Conservation (phyloP, 2,113 vertebrate species). For the Mastomys natalensis region DNA sequence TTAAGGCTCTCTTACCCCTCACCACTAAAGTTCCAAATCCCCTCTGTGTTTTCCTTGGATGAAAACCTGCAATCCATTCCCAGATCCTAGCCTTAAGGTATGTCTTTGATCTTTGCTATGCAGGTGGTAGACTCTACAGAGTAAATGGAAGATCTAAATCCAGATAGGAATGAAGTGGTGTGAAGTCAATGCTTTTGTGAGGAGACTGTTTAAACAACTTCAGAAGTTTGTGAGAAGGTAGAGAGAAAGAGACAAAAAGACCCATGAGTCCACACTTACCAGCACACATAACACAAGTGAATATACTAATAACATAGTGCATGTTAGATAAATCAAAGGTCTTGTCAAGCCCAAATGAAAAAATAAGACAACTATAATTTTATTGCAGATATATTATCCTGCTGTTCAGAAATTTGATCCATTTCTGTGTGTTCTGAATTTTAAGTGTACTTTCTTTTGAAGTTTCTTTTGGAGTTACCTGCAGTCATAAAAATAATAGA, state of each 20-base stretch:
- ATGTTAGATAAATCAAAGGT: conserved; percentile 14
- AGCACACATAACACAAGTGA: neutral
- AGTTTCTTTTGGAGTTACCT: no score
- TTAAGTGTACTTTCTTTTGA: conserved; percentile 27
- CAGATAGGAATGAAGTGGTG: neutral
- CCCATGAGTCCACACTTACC: neutral
- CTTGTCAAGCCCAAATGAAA: neutral
- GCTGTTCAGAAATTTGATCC: neutral
- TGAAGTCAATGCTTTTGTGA: neutral
- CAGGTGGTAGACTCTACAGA: neutral
- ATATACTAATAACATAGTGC: neutral
- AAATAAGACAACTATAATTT: neutral
- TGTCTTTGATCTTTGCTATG: conserved; percentile 8
- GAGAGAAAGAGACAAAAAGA: neutral
- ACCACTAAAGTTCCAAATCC: conserved; percentile 15
- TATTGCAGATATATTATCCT: neutral
- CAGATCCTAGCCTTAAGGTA: conserved; percentile 43
- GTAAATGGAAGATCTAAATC: conserved; percentile 49
- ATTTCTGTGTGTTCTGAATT: conserved; percentile 21
- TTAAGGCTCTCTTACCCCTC: neutral
- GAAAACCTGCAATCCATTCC: conserved; percentile 41
- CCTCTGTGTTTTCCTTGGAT: neutral
- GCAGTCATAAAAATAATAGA: neutral
- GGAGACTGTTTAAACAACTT: neutral
- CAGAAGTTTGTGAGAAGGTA: neutral